Evolutionary conservation across 2,113 vertebrate genomes (phyloP), one percentile per base, ranked within the genome.

Genomic region (Oxyruncus cristatus): DNA sequence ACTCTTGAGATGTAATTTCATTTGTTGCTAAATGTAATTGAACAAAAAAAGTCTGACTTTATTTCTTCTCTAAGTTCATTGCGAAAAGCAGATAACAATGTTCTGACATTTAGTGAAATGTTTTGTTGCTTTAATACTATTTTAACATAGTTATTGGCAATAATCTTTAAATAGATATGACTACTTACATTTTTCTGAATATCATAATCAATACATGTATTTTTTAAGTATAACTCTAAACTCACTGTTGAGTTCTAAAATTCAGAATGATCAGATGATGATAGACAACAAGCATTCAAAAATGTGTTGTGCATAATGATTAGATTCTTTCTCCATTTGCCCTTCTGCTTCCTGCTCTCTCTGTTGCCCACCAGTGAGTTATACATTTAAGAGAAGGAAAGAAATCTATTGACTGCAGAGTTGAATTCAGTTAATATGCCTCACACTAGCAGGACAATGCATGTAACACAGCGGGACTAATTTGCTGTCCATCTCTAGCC

Each of bases 401-500:
- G 41, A 76, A 71, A 93, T 82, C 58, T 59, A 33, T 41, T 77
- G 77, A 88, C 90, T 87, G 66, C 8, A 8, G 79, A 89, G 88
- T 4, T 24, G 41, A 88, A 88, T 89, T 88, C 86, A 80, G 67
- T 88, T 95, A 96, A 91, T 66, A 76, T 72, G 33, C 39, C 55
- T 89, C 87, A 93, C 11, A 33, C 71, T 91, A 77, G 55, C 56
- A 70, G 87, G 62, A 87, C 92, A 96, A 82, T 89, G n/a, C 53
- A 63, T 68, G 86, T 85, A 88, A 47, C 88, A 73, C 92, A 96
- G 93, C 92, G 77, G 79, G 92, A 18, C 24, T 80, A 80, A 92
- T 90, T 59, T 95, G 56, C 82, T 92, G 82, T 91, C 88, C 56
- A 32, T 81, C 44, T 63, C 76, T 65, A 39, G 32, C 83, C 89